Evolutionary conservation across 1,140 invertebrate species (phyloP), one percentile per base, ranked within the genome.

Genomic region (Belonocnema kinseyi): DNA sequence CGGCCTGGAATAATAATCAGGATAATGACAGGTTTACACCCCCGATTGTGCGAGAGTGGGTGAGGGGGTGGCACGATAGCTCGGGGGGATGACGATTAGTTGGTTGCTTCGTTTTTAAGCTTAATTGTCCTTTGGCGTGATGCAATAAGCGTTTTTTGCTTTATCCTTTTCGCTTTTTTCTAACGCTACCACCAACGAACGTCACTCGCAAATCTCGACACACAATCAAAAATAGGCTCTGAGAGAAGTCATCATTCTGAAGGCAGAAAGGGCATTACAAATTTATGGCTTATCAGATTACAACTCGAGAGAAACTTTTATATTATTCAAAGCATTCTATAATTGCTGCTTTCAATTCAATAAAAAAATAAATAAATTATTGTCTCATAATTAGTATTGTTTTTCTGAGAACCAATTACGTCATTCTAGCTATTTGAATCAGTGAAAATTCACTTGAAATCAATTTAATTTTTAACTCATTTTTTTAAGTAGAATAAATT

Each of bases 71-170:
- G 53, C 33, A 54, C 46, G 58, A 76, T 52, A 76, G 66, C 72
- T 76, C 17, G 75, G 78, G 78, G 78, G 76, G 77, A 84, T 76
- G 79, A 77, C 80, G 77, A 78, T 86, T 82, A 82, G 79, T 77
- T 80, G 83, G 82, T 85, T 85, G 85, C 84, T 83, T 82, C 85
- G 85, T 88, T 88, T 84, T 87, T 85, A 79, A 85, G 85, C 86
- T 90, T 90, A 90, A 90, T 90, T 90, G 89, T 90, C 85, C 83
- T 88, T 85, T 90, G 87, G 89, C 89, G 89, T 90, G 89, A 90
- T 85, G 81, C 81, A 83, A 85, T 80, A 83, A 83, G 77, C 82
- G 81, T 80, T 83, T 82, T 83, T 83, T 80, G 52, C 77, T 82
- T 53, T 7, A 17, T 13, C 12, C 19, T 56, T 56, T 56, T 56